Conservation (phyloP, 2,113 vertebrate genomes). For the Drymodes brunneopygia region DNA sequence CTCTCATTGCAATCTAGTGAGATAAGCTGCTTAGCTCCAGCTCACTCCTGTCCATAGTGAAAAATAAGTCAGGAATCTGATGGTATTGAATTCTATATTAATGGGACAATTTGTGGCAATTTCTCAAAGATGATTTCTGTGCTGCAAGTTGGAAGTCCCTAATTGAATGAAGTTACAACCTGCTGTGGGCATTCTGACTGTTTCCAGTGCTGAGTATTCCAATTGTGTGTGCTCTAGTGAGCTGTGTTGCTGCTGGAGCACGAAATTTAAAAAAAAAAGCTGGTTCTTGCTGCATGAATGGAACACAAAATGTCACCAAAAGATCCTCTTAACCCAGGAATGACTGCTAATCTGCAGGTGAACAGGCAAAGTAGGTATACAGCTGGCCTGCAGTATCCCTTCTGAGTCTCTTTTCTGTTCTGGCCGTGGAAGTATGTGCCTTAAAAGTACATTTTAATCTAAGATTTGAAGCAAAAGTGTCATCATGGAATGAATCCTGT, state of each 20-base stretch:
- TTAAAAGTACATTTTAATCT: conserved; percentile 1
- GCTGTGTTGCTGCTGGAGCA: background rate
- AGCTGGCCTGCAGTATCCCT: background rate
- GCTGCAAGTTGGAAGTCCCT: background rate
- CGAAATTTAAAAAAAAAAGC: background rate
- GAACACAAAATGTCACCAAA: background rate
- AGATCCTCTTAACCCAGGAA: background rate
- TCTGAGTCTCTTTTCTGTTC: background rate
- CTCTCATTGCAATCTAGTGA: background rate
- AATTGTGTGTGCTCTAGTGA: accelerated
- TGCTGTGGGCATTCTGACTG: background rate
- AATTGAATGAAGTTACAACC: background rate
- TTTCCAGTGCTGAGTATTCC: background rate
- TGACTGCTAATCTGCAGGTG: background rate
- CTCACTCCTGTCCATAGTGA: background rate
- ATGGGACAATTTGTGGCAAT: background rate
- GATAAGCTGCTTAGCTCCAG: background rate
- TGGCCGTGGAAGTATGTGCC: background rate
- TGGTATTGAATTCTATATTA: background rate
- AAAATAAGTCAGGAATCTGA: background rate
- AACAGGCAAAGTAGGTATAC: background rate
- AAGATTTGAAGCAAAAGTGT: background rate
- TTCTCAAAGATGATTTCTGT: background rate
- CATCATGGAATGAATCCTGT: background rate
- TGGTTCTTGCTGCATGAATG: background rate